These are phyloP conservation scores for Felis chaus DNA, from an alignment of 2,113 vertebrate species.

Conservation along the genomic window DNA sequence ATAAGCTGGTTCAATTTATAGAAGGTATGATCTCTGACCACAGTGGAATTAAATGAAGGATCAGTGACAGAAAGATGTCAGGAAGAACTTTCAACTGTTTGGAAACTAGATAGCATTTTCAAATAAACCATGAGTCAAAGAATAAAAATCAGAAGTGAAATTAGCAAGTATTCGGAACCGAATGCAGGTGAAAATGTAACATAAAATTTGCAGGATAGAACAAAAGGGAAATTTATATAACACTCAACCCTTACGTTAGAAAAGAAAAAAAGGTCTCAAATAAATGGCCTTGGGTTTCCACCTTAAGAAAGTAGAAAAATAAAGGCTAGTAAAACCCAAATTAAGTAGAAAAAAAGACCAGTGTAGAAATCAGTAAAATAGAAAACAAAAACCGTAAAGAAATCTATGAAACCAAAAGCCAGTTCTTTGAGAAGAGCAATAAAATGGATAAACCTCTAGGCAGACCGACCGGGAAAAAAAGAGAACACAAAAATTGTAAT, in stretches of 20 bases:
- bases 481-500: neutral
- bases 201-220: neutral
- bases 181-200: neutral
- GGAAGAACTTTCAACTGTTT: slow-evolving; percentile 4
- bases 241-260: neutral
- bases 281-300: neutral
- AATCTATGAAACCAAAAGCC: neutral
- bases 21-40: neutral
- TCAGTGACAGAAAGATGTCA: neutral
- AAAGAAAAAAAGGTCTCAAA: neutral
- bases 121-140: neutral
- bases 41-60: neutral
- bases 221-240: neutral
- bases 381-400: neutral
- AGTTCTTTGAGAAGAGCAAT: neutral
- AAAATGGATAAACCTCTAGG: neutral
- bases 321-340: neutral
- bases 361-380: neutral
- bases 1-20: neutral
- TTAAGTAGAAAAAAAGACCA: neutral
- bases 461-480: neutral
- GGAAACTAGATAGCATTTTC: neutral
- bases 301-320: neutral
- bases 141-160: neutral
- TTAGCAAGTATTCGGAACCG: neutral